A percentile compares a stretch with the other conserved stretches of the same genome.
Evolutionary conservation across 2,888 invertebrate genomes (phyloP).

Genomic region (Rotaria magnacalcarata): DNA sequence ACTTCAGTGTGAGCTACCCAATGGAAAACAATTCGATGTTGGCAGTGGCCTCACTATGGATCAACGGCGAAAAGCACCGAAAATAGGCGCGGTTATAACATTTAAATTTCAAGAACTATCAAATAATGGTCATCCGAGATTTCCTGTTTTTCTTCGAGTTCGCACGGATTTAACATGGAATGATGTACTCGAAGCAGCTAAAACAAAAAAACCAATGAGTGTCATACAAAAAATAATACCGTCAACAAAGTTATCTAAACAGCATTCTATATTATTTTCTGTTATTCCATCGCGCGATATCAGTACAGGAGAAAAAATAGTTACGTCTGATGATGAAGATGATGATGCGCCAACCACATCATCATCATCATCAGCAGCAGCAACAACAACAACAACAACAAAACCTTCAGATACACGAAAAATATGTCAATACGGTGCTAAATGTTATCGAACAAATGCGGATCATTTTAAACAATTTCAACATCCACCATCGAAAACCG

Average conservation of each 20-base stretch:
- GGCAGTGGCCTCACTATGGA: conserved; percentile 49
- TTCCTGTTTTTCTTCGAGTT: conserved; percentile 53
- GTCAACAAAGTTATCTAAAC: conserved; percentile 45
- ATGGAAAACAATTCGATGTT: conserved; percentile 54
- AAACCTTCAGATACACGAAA: not conserved
- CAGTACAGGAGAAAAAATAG: not conserved
- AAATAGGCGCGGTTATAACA: conserved; percentile 55
- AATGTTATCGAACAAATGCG: conserved; percentile 28
- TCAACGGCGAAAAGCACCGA: conserved; percentile 53
- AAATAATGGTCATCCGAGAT: conserved; percentile 54
- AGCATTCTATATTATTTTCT: conserved; percentile 17
- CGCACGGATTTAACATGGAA: conserved; percentile 25
- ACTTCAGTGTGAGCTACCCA: conserved; percentile 53
- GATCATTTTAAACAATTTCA: conserved; percentile 25
- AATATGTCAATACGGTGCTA: not conserved
- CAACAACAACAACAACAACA: not conserved
- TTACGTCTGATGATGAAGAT: conserved; percentile 26
- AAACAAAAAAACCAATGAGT: conserved; percentile 51
- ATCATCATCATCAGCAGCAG: not conserved
- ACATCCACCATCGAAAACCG: not conserved
- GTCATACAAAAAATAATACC: not conserved
- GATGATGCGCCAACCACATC: not conserved
- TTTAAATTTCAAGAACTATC: conserved; percentile 56
- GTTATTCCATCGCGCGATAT: conserved; percentile 34
- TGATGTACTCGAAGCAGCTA: conserved; percentile 31